A percentile compares a stretch with the other conserved stretches of the same genome.
Evolutionary conservation across 2,113 vertebrate species (phyloP).

Genomic region (Lamprotornis superbus): DNA sequence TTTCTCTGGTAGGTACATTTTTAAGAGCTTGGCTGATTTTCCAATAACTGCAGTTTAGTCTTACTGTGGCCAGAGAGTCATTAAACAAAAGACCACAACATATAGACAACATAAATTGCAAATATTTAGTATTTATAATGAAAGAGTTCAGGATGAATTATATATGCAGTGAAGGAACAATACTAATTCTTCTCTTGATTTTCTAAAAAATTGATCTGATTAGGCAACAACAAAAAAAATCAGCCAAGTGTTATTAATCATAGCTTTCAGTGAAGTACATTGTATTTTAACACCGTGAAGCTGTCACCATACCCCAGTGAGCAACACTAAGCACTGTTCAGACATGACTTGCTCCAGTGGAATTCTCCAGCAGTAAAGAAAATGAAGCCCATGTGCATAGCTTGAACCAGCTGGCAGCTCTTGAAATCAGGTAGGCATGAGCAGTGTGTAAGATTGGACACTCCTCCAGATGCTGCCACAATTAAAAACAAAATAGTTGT

Average conservation of each 20-base stretch:
- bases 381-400: neutral
- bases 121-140: neutral
- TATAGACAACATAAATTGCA: slow-evolving; percentile 8
- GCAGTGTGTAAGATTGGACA: neutral
- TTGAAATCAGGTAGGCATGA: slow-evolving; percentile 1
- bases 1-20: neutral
- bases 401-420: neutral
- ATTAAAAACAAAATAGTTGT: slow-evolving; percentile 5
- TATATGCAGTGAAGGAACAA: neutral
- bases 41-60: neutral
- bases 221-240: neutral
- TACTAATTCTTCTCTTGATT: neutral
- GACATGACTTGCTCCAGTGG: neutral
- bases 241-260: neutral
- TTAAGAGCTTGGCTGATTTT: neutral
- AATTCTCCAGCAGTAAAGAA: neutral
- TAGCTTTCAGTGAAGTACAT: neutral
- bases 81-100: neutral
- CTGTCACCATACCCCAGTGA: neutral
- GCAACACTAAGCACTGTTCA: neutral
- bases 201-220: neutral
- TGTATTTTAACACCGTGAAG: neutral
- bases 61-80: neutral
- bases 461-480: slow-evolving; percentile 25
- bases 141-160: neutral